Evolutionary conservation across 1,140 invertebrate species (phyloP), one percentile per base, ranked within the genome.

Genomic region (Propsilocerus akamusi): DNA sequence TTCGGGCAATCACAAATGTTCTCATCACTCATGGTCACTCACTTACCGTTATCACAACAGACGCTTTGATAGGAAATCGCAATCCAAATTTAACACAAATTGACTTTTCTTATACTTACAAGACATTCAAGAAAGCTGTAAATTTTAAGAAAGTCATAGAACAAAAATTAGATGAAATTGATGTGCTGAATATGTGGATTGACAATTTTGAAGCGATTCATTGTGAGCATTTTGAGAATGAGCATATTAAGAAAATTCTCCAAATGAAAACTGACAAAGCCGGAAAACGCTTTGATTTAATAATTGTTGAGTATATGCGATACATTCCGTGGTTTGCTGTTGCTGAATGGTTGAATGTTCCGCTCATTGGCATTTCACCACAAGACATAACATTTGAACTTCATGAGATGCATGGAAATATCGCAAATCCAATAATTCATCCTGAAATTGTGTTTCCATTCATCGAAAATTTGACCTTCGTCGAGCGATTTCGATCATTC

Each of bases 11-110:
- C 3, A 63, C 62, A 11, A 57, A 60, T 51, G 67, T 65, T 46
- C 55, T 76, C 24, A 61, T 59, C 0, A 65, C 59, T 26, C 56
- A 63, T 46, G 72, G 71, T 10, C 72, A 75, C 55, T 59, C 71
- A 51, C 57, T 75, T 0, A 62, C 65, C 1, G 55, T 64, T 1
- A 51, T 67, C 1, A 65, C 67, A 12, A 51, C 66, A 8, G 58
- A 67, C 55, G 65, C 67, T 25, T 12, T 8, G 8, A 17, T 20
- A 4, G 14, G 22, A 17, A 41, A 41, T 4, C 17, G 8, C 1
- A 41, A 20, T 20, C 34, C 34, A 41, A 41, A 41, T 41, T n/a
- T 17, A 17, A 20, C 22, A 1, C 14, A 41, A 41, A 20, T 41
- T 41, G 34, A 41, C 11, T 41, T 41, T 41, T 20, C 14, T 41